Evolutionary conservation across 2,797 vertebrate genomes (phyloP), one percentile per base, ranked within the genome.

Genomic region (Urophycis tenuis): DNA sequence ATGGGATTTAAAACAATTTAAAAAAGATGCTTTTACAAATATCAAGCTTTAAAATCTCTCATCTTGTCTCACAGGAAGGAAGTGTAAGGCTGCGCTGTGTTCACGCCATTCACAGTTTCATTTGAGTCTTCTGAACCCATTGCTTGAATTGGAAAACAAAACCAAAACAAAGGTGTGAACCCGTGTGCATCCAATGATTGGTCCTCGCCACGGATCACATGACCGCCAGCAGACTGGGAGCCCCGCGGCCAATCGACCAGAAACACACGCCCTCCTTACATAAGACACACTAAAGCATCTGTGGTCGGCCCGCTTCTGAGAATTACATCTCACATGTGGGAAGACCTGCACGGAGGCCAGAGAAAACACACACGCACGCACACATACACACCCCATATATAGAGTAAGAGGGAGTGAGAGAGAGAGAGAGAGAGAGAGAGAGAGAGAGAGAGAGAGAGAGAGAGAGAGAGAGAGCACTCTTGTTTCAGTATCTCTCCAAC

Each of bases 241-340:
- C 53, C 17, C 53, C 9, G 53, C 25, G n/a, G 6, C 7, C n/a
- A 22, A 60, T n/a, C n/a, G 8, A 60, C 53, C 53, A 6, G 53
- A 60, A 60, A 60, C n/a, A 60, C 67, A 31, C 29, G 29, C 9
- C 67, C 67, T 32, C 6, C 6, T 69, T 69, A 29, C 64, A 12
- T 69, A 69, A 69, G 67, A 30, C 67, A 25, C 53, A 74, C 35
- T 41, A 12, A 32, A 74, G 49, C 77, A 78, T 78, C 77, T 78
- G 73, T 73, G 64, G 39, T 30, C 8, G 25, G 7, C 7, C 22
- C 53, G n/a, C 22, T 9, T 29, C 67, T 32, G 29, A 70, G 67
- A 32, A 10, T 30, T 30, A 32, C 67, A 70, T 12, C 15, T 36
- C 1, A 32, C 53, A 76, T 17, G n/a, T 35, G 75, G 39, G 75